phyloP scores from a whole-genome alignment of 2,797 vertebrate species.

The Phylloscopus collybita region DNA sequence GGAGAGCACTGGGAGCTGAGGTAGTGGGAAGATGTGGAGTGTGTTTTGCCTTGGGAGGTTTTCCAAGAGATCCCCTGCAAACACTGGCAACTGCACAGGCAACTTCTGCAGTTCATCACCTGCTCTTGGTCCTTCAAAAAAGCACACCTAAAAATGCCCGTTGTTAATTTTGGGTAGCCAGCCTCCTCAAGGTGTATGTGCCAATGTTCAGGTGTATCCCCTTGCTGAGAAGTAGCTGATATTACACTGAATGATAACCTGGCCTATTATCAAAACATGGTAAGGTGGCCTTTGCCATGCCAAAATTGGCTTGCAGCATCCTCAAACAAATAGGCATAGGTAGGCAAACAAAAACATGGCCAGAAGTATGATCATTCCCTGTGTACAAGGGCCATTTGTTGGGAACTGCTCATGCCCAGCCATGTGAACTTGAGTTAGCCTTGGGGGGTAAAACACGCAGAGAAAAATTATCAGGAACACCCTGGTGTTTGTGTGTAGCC shows the following conservation, averaged over 20 bases:
- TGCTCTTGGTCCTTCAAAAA: not conserved
- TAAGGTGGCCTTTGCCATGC: not conserved
- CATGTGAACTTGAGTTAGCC: fast-evolving
- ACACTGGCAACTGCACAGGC: fast-evolving
- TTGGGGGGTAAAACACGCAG: fast-evolving
- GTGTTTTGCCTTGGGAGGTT: not conserved
- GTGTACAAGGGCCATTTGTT: not conserved
- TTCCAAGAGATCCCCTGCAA: not conserved
- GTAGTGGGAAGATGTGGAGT: not conserved
- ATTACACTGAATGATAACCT: not conserved
- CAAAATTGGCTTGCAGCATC: not conserved
- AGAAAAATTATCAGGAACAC: fast-evolving
- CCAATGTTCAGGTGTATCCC: not conserved
- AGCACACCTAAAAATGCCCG: not conserved
- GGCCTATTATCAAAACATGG: not conserved
- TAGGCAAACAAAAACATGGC: not conserved
- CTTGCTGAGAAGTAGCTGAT: not conserved
- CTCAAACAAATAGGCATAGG: not conserved
- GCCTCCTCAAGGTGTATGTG: not conserved
- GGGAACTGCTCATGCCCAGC: not conserved
- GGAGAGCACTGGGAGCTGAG: not conserved
- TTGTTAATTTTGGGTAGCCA: not conserved
- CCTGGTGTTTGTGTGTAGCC: not conserved
- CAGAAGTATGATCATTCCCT: not conserved
- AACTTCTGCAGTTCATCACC: not conserved